Percentiles rank a stretch among this genome's conserved stretches.
These are phyloP conservation scores for Amyelois transitella DNA, from an alignment of 1,140 invertebrate species.

Conservation along the genomic window DNA sequence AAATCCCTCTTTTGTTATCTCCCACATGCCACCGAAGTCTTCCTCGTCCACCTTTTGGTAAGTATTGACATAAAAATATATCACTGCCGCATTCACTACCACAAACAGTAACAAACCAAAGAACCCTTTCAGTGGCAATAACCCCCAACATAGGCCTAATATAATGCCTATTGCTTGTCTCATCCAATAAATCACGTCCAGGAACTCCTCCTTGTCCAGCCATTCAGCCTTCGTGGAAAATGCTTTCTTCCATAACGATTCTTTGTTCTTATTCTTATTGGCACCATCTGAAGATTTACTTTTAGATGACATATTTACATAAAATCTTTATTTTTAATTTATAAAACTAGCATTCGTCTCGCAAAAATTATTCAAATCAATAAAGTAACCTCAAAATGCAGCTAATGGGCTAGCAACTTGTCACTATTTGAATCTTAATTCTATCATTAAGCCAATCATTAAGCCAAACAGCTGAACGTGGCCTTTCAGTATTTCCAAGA, in stretches of 20 bases:
- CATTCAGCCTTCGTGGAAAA: constrained; percentile 86
- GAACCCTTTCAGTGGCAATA: constrained; percentile 94
- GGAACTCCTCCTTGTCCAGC: constrained; percentile 96
- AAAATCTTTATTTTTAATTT: constrained; percentile 24
- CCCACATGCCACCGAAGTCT: constrained; percentile 95
- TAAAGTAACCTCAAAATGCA: constrained; percentile 32
- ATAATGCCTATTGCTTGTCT: constrained; percentile 94
- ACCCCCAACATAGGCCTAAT: constrained; percentile 93
- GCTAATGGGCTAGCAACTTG: no score
- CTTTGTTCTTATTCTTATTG: constrained; percentile 46
- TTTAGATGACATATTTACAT: constrained; percentile 53
- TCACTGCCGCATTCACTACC: constrained; percentile 88
- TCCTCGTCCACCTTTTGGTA: constrained; percentile 97
- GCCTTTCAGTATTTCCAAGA: no score
- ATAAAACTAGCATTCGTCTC: constrained; percentile 35
- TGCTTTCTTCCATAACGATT: constrained; percentile 81
- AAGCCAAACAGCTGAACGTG: no score
- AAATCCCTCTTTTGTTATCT: constrained; percentile 96
- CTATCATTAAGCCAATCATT: no score
- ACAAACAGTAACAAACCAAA: constrained; percentile 93
- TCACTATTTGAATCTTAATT: no score
- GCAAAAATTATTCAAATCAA: constrained; percentile 36
- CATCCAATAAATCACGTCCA: constrained; percentile 98
- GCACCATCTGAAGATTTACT: constrained; percentile 42
- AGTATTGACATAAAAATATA: constrained; percentile 93